Conservation (phyloP, 2,888 invertebrate species). For the Archips xylosteana region DNA sequence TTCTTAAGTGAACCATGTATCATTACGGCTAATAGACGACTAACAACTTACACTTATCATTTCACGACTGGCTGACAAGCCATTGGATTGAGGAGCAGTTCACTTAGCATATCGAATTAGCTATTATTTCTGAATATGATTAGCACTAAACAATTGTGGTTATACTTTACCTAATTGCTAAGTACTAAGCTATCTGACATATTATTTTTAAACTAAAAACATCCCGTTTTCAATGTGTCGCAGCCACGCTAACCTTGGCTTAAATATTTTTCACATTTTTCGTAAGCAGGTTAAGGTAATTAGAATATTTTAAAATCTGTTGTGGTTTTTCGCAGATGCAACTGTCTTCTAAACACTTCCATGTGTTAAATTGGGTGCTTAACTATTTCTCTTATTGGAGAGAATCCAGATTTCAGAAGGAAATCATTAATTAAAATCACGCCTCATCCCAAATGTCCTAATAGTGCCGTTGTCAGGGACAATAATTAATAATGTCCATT, state of each 20-base stretch:
- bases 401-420: slow-evolving; percentile 21
- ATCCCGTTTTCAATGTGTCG: background rate
- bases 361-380: background rate
- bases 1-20: background rate
- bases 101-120: slow-evolving; percentile 1
- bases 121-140: background rate
- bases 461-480: slow-evolving; percentile 14
- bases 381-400: slow-evolving; percentile 23
- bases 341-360: slow-evolving; percentile 3
- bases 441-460: slow-evolving; percentile 11
- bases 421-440: slow-evolving; percentile 24
- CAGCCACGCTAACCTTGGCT: background rate
- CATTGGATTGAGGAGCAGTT: background rate
- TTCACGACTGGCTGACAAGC: slow-evolving; percentile 6
- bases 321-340: background rate
- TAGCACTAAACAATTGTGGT: no score
- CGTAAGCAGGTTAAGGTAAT: slow-evolving; percentile 5
- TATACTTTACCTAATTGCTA: no score
- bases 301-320: background rate
- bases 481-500: slow-evolving; percentile 12
- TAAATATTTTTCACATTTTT: background rate
- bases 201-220: background rate
- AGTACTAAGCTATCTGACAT: background rate
- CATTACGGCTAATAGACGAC: background rate
- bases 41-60: slow-evolving; percentile 7